Percentiles rank a stretch among this genome's conserved stretches.
These are phyloP conservation scores for Oeneis ivallda DNA, from an alignment of 2,888 invertebrate genomes.

Conservation along the genomic window DNA sequence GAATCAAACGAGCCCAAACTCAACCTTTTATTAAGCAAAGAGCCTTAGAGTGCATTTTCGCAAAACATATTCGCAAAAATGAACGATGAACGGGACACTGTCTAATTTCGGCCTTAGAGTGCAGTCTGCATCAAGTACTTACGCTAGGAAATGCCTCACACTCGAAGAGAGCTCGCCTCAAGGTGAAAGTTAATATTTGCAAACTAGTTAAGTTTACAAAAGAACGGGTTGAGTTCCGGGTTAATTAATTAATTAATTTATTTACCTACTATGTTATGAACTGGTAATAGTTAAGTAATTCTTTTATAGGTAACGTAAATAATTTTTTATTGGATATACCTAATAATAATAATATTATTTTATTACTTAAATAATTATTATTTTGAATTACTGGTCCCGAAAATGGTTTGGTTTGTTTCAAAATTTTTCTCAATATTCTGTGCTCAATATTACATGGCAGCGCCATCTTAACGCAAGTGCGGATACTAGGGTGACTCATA, in stretches of 20 bases:
- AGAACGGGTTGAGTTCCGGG: slow-evolving; percentile 7
- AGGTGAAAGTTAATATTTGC: slow-evolving; percentile 17
- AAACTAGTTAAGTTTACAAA: background rate
- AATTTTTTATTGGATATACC: too few relatives aligned
- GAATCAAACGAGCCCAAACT: too few relatives aligned
- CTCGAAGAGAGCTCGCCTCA: slow-evolving; percentile 15
- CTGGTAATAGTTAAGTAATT: too few relatives aligned
- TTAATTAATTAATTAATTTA: slow-evolving; percentile 1
- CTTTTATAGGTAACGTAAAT: too few relatives aligned
- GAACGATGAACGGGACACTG: too few relatives aligned
- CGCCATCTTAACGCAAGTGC: background rate
- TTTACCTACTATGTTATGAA: background rate
- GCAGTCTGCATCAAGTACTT: slow-evolving; percentile 6
- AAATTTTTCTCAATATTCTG: background rate
- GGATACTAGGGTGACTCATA: background rate
- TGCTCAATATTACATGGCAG: background rate
- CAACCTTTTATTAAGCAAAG: too few relatives aligned
- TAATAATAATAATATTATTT: too few relatives aligned
- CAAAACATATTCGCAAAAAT: too few relatives aligned
- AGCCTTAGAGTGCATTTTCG: too few relatives aligned
- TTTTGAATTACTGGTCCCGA: background rate
- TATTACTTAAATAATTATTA: too few relatives aligned
- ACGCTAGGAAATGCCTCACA: background rate
- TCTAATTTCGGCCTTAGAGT: too few relatives aligned
- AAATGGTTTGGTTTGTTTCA: background rate